Percentiles rank a stretch among this genome's conserved stretches.
Evolutionary conservation across 2,797 vertebrate genomes (phyloP).

Genomic region (Esox lucius): DNA sequence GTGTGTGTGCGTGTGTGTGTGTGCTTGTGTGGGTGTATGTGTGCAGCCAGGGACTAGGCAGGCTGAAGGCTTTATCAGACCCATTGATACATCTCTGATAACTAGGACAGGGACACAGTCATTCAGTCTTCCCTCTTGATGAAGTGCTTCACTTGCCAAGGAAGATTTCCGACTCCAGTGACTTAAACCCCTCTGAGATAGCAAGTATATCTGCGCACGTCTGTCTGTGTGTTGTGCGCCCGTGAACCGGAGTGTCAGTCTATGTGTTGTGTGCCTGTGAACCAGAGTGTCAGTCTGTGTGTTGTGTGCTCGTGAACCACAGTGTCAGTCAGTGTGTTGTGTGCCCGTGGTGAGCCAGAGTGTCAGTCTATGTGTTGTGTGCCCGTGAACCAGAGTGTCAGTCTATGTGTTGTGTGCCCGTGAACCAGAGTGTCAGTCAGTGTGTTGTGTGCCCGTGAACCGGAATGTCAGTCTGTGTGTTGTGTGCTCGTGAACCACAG

Average conservation of each 20-base stretch:
- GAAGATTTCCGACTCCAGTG: constrained; percentile 94
- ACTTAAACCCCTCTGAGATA: constrained; percentile 89
- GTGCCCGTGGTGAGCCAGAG: too few relatives aligned
- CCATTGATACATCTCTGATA: constrained; percentile 97
- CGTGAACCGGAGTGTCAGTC: constrained; percentile 20
- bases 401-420: too few relatives aligned
- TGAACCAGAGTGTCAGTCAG: too few relatives aligned
- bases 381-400: too few relatives aligned
- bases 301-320: too few relatives aligned
- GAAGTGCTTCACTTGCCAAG: constrained; percentile 91
- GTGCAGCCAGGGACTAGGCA: constrained; percentile 72
- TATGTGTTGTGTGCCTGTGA: constrained; percentile 18
- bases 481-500: too few relatives aligned
- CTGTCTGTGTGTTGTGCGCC: neutral
- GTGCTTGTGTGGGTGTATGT: neutral
- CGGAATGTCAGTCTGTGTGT: too few relatives aligned
- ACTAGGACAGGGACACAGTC: constrained; percentile 59
- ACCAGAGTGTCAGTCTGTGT: constrained; percentile 4
- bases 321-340: too few relatives aligned
- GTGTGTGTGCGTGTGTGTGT: neutral
- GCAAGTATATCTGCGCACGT: constrained; percentile 30
- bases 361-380: too few relatives aligned
- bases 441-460: too few relatives aligned
- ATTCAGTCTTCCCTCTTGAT: constrained; percentile 91
- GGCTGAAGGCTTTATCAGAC: constrained; percentile 92